These are phyloP conservation scores for Urocyon cinereoargenteus DNA, from an alignment of 2,797 vertebrate genomes.

Conservation along the genomic window DNA sequence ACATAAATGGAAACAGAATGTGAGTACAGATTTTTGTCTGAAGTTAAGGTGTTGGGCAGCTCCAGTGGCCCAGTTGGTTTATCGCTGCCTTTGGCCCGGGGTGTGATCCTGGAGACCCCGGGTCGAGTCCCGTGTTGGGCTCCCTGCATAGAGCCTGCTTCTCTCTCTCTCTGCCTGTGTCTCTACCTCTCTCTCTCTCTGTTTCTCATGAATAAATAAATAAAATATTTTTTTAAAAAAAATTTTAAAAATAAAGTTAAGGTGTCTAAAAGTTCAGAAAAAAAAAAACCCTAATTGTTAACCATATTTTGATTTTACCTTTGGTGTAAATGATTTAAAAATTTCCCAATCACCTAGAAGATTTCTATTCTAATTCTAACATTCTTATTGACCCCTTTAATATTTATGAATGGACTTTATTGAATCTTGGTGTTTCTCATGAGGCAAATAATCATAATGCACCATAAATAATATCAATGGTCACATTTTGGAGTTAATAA, in stretches of 20 bases:
- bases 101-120: too few species aligned
- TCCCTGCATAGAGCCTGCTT: too few species aligned
- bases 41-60: not conserved
- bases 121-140: too few species aligned
- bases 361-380: not conserved
- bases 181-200: too few species aligned
- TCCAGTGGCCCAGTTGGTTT: too few species aligned
- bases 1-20: not conserved
- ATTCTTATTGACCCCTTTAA: not conserved
- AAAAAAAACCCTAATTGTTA: not conserved
- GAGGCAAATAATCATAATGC: not conserved
- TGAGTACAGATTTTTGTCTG: not conserved
- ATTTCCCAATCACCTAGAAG: not conserved
- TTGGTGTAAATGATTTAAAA: not conserved
- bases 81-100: too few species aligned
- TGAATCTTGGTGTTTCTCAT: not conserved
- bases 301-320: not conserved
- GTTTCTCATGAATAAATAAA: too few species aligned
- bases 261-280: not conserved
- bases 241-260: too few species aligned
- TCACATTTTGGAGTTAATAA: not conserved
- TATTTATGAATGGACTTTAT: not conserved
- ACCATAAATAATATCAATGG: not conserved
- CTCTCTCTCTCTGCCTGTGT: too few species aligned
- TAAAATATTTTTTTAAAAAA: too few species aligned